Conservation (phyloP, 2,113 vertebrate species). For the Oncorhynchus kisutch region DNA sequence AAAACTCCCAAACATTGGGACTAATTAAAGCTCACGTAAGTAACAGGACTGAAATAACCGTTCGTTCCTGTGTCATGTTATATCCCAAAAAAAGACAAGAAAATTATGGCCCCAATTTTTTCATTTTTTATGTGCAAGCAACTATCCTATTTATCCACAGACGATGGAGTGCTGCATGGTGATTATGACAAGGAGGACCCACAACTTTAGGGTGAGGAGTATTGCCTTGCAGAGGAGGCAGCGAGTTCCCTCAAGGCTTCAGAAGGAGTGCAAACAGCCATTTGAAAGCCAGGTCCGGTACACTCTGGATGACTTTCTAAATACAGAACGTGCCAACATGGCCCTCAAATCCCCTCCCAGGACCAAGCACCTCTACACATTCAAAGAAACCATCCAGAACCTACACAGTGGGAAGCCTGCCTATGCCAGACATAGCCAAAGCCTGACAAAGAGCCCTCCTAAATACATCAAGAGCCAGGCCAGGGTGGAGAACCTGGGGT, state of each 20-base stretch:
- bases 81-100: background rate
- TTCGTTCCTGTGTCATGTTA: background rate
- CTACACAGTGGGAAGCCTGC: constrained; percentile 62
- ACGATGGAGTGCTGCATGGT: background rate
- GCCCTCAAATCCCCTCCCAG: background rate
- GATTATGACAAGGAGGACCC: constrained; percentile 11
- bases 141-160: constrained; percentile 14
- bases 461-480: background rate
- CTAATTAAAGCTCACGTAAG: background rate
- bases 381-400: constrained; percentile 63
- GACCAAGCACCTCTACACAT: constrained; percentile 34
- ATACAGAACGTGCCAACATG: background rate
- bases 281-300: background rate
- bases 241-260: background rate
- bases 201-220: background rate
- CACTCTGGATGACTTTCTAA: background rate
- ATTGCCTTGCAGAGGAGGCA: background rate
- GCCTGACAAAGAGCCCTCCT: background rate
- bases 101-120: background rate
- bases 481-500: constrained; percentile 5
- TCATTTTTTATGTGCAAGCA: background rate
- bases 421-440: constrained; percentile 11
- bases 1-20: background rate
- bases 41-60: background rate
- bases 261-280: constrained; percentile 2